These are phyloP conservation scores for Lepidurus apus DNA, from an alignment of 1,140 invertebrate species.

Conservation along the genomic window DNA sequence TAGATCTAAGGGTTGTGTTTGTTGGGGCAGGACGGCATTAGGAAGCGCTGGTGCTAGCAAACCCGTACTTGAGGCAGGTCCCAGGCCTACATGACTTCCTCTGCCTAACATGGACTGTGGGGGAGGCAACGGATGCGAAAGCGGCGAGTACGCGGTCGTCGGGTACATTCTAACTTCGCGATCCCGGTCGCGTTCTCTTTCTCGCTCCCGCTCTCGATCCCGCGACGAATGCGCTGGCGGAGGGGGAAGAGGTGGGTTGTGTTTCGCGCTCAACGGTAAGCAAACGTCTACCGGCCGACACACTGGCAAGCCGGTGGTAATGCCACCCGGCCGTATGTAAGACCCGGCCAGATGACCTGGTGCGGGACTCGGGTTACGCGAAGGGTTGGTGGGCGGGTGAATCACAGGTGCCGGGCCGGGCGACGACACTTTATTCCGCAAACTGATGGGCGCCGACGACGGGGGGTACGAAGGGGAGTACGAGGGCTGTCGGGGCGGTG, in stretches of 20 bases:
- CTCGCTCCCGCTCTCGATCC: slow-evolving; percentile 20
- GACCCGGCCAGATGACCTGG: slow-evolving; percentile 72
- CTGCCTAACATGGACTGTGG: neutral
- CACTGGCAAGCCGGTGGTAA: slow-evolving; percentile 56
- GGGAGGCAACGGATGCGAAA: slow-evolving; percentile 24
- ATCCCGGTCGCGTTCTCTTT: slow-evolving; percentile 28
- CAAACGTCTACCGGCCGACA: slow-evolving; percentile 47
- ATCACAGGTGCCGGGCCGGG: slow-evolving; percentile 41
- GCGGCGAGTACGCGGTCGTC: slow-evolving; percentile 5
- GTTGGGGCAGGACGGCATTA: neutral
- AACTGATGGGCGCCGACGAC: slow-evolving; percentile 40
- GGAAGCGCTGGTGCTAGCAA: neutral
- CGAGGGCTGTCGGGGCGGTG: slow-evolving; percentile 45
- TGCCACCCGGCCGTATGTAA: slow-evolving; percentile 53
- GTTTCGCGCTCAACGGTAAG: slow-evolving; percentile 61
- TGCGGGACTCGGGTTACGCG: slow-evolving; percentile 54
- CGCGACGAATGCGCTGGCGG: slow-evolving; percentile 43
- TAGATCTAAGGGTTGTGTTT: neutral
- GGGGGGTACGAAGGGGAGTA: slow-evolving; percentile 38
- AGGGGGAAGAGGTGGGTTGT: slow-evolving; percentile 48
- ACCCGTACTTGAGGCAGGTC: neutral
- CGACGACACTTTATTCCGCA: neutral
- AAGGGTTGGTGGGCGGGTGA: slow-evolving; percentile 41
- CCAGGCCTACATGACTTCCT: neutral
- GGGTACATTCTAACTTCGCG: slow-evolving; percentile 15